Conservation (phyloP, 2,797 vertebrate genomes). For the Furcifer pardalis region DNA sequence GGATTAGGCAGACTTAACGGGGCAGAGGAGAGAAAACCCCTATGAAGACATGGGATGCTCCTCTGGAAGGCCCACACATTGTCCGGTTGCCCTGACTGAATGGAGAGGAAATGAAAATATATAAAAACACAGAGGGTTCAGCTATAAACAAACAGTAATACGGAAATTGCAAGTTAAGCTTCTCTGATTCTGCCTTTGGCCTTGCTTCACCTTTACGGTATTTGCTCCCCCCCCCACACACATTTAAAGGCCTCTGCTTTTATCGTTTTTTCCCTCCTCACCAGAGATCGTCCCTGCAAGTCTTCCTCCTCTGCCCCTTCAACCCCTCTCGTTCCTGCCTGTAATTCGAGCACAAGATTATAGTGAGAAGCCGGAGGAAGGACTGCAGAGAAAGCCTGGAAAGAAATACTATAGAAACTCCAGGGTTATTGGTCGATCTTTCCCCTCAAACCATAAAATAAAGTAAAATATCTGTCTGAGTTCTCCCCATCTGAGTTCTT, state of each 20-base stretch:
- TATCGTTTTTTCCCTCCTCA: background rate
- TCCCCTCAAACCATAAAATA: background rate
- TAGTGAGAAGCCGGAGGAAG: background rate
- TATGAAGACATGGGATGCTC: background rate
- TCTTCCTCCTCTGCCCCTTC: background rate
- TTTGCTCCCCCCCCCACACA: too few species aligned
- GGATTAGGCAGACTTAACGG: background rate
- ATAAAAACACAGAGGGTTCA: slow-evolving; percentile 43
- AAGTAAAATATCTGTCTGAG: too few species aligned
- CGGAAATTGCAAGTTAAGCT: slow-evolving; percentile 69
- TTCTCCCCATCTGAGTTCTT: too few species aligned
- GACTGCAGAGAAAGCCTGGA: background rate
- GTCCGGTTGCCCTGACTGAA: slow-evolving; percentile 4
- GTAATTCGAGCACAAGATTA: background rate
- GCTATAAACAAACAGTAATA: slow-evolving; percentile 58
- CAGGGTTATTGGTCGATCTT: background rate
- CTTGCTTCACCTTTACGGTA: slow-evolving; percentile 61
- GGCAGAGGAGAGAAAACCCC: background rate
- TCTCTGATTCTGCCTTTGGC: slow-evolving; percentile 26
- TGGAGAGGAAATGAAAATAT: slow-evolving; percentile 62
- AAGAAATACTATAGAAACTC: background rate
- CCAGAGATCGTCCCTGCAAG: too few species aligned
- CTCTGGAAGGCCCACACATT: slow-evolving; percentile 17
- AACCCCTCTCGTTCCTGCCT: too few species aligned
- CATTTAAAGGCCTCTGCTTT: too few species aligned